Conservation (phyloP, 2,888 invertebrate genomes). For the Cephus rjabovi region DNA sequence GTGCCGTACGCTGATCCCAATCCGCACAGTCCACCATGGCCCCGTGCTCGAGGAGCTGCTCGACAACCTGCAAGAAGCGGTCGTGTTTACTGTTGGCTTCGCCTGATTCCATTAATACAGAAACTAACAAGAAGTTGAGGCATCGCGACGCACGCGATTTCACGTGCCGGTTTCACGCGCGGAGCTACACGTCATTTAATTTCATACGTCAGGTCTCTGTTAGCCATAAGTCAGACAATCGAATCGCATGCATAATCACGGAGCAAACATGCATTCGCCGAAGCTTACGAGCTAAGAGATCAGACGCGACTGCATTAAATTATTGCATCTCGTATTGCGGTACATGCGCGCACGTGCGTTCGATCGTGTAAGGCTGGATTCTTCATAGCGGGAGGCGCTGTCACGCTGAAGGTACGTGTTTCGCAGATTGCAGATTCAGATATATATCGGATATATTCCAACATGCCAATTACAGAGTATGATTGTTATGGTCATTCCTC, state of each 20-base stretch:
- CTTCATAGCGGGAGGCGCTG: background rate
- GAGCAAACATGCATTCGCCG: background rate
- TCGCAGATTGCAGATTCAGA: background rate
- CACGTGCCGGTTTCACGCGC: background rate
- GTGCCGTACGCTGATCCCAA: slow-evolving; percentile 88
- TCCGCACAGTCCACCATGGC: slow-evolving; percentile 90
- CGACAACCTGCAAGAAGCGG: slow-evolving; percentile 74
- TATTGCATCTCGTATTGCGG: background rate
- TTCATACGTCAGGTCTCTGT: background rate
- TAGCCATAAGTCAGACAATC: background rate
- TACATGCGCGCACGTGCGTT: background rate
- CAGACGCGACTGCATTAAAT: background rate
- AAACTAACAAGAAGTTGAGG: background rate
- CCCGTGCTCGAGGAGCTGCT: slow-evolving; percentile 80
- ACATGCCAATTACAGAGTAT: no score
- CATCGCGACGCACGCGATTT: background rate
- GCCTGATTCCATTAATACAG: background rate
- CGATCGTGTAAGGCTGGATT: background rate
- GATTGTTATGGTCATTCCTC: no score
- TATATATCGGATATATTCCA: background rate
- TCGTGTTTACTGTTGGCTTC: background rate
- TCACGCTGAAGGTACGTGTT: background rate
- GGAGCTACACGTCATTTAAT: background rate
- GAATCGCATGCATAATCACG: background rate
- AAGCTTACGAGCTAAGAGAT: background rate